These are phyloP conservation scores for Phrynocephalus forsythii DNA, from an alignment of 2,797 vertebrate genomes.

Conservation along the genomic window DNA sequence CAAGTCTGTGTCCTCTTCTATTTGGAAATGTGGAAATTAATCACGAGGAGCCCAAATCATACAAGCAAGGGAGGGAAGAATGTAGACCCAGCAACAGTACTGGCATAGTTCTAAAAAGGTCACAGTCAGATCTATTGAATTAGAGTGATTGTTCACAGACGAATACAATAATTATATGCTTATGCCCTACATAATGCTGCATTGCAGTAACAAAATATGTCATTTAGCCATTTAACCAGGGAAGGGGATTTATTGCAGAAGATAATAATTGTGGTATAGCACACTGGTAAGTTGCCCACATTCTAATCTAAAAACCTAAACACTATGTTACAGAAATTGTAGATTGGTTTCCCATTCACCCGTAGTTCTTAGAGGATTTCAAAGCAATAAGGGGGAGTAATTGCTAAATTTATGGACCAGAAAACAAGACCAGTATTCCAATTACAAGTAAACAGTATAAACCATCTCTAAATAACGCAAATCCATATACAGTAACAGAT, in stretches of 20 bases:
- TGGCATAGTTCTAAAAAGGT: neutral
- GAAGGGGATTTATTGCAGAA: neutral
- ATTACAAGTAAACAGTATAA: slow-evolving; percentile 66
- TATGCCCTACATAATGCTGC: neutral
- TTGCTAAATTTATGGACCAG: slow-evolving; percentile 64
- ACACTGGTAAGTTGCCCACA: neutral
- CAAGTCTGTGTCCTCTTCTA: neutral
- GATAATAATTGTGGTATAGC: neutral
- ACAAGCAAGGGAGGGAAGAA: neutral
- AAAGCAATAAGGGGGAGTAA: slow-evolving; percentile 45
- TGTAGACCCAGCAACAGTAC: neutral
- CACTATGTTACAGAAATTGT: neutral
- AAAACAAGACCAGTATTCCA: slow-evolving; percentile 60
- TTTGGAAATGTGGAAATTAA: neutral
- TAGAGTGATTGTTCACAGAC: neutral
- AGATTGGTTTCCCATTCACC: slow-evolving; percentile 15
- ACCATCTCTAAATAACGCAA: slow-evolving; percentile 49
- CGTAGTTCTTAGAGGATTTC: slow-evolving; percentile 24
- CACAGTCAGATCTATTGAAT: neutral
- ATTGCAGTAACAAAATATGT: slow-evolving; percentile 2
- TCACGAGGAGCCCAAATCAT: too few relatives aligned
- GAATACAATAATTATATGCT: slow-evolving; percentile 2
- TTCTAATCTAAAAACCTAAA: slow-evolving; percentile 6
- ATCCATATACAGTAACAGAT: slow-evolving; percentile 32
- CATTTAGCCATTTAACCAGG: slow-evolving; percentile 12